Base-by-base conservation (phyloP, 2,113 vertebrate species). In the Amazona guildingii region DNA sequence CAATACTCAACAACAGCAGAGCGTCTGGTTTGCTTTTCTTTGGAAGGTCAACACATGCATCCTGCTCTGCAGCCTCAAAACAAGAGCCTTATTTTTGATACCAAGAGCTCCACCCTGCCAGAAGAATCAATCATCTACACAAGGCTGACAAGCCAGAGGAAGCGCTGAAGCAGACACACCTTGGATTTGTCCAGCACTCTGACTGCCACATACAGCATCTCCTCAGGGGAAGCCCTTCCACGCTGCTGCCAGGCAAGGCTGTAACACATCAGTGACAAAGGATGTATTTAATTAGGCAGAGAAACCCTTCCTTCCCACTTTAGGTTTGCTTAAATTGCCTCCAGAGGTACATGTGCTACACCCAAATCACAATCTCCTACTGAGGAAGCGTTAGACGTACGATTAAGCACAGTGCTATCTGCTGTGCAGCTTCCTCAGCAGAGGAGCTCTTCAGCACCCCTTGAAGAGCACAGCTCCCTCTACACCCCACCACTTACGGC, bases 401-500 rank as follows among this genome's bases (percentile, higher is more conserved):
- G 15, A 25, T 8, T 31, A 49, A 75, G 52, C 28, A 8, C 29
- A 44, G 29, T 0, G 0, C 39, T 33, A 55, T 13, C 13, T 31
- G 33, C 70, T 46, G 62, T 23, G 5, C 1, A 4, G 59, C 41
- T 31, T 28, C 67, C 46, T 27, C 4, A 0, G 39, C 19, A 31
- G 33, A 48, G 23, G 7, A 85, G 49, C n/a, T 48, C 20, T 25
- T 54, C 29, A 3, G 37, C 1, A 28, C 8, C 62, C 79, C 70
- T 13, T 20, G 46, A 6, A 12, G 52, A 88, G 63, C 76, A 76
- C 1, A 0, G 4, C 23, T 70, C 67, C 67, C 80, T 66, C 18
- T 3, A 17, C 0, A 0, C 2, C 57, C 25, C 24, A 15, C n/a
- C n/a, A 20, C 51, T 44, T 4, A 0, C 3, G 31, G 74, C n/a